A percentile compares a stretch with the other conserved stretches of the same genome.
Conservation (phyloP, 2,113 vertebrate species). For the Eleginops maclovinus region DNA sequence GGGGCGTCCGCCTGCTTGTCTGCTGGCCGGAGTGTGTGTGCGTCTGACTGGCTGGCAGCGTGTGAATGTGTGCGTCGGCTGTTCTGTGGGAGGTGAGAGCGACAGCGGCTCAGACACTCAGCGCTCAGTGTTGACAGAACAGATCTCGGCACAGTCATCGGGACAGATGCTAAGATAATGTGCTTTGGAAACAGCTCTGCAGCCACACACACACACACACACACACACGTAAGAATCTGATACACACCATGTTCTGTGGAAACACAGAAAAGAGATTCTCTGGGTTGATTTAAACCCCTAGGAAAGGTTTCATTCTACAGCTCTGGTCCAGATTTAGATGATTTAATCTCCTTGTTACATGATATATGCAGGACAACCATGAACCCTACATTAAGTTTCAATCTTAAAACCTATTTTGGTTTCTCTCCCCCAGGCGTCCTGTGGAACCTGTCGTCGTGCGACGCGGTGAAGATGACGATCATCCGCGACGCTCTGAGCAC, state of each 20-base stretch:
- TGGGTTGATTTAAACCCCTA: not conserved
- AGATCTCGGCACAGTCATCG: slow-evolving; percentile 56
- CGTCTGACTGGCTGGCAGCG: slow-evolving; percentile 42
- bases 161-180: slow-evolving; percentile 75
- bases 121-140: slow-evolving; percentile 53
- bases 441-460: slow-evolving; percentile 98
- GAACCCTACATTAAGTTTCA: no score
- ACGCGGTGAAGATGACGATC: slow-evolving; percentile 98
- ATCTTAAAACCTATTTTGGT: no score
- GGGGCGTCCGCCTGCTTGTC: slow-evolving; percentile 40
- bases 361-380: no score
- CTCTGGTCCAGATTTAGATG: no score
- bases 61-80: slow-evolving; percentile 51
- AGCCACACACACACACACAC: slow-evolving; percentile 8
- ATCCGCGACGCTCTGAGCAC: slow-evolving; percentile 93
- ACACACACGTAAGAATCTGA: slow-evolving; percentile 33
- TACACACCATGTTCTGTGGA: not conserved
- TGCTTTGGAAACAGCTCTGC: slow-evolving; percentile 61
- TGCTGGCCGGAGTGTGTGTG: slow-evolving; percentile 19
- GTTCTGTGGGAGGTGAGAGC: slow-evolving; percentile 72
- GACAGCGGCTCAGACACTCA: slow-evolving; percentile 58
- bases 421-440: slow-evolving; percentile 87
- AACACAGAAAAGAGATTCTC: slow-evolving; percentile 3
- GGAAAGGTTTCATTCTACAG: not conserved
- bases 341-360: no score